Evolutionary conservation across 1,140 invertebrate genomes (phyloP), one percentile per base, ranked within the genome.

Genomic region (Augochlora pura): DNA sequence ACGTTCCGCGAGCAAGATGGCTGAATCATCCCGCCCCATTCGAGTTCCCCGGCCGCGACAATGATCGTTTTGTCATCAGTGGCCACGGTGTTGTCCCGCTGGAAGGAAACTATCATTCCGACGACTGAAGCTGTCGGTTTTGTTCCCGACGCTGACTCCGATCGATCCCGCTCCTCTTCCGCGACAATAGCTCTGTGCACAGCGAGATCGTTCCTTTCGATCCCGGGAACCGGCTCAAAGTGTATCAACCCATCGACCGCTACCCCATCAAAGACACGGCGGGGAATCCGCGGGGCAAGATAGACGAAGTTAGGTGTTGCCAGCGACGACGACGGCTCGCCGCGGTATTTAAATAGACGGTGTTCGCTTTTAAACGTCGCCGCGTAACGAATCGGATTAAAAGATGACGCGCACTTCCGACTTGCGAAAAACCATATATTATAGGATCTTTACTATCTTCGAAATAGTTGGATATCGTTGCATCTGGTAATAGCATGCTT

Each of bases 191-290:
- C 0, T 5, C 6, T n/a, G 54, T n/a, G 54, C 18, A 32, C 49
- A n/a, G 54, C 54, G 21, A n/a, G n/a, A 57, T 57, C 54, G 54
- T 57, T 57, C 54, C 54, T n/a, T 57, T 57, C 54, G 54, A 57
- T 57, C 54, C 54, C 6, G 4, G 6, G 18, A 1, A n/a, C 14
- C 49, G 16, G 6, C 21, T n/a, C 54, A n/a, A 57, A 57, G 54
- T 57, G 54, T 57, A 57, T 57, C n/a, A 52, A 57, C 54, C n/a
- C 54, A 2, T 57, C n/a, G 21, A 9, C 9, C n/a, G n/a, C n/a
- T n/a, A n/a, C n/a, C 54, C 54, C 54, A 57, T n/a, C 54, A 57
- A 57, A 57, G 54, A 57, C 54, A 9, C 54, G 8, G 54, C 54
- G n/a, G 54, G 54, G n/a, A 32, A 57, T 57, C 21, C 18, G 18